These are phyloP conservation scores for Myrmecobius fasciatus DNA, from an alignment of 2,113 vertebrate species.

Conservation along the genomic window DNA sequence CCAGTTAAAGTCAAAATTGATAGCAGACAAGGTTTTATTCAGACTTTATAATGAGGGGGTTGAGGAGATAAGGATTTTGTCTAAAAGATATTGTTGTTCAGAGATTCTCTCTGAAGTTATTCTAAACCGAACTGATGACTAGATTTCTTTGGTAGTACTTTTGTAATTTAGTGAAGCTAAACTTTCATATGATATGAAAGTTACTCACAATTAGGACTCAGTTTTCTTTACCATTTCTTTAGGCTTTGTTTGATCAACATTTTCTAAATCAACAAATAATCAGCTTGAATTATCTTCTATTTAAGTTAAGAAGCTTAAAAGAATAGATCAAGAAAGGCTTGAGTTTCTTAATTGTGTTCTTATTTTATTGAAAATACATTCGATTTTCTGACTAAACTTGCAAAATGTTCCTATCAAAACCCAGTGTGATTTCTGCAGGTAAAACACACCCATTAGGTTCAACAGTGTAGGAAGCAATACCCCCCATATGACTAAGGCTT, in stretches of 20 bases:
- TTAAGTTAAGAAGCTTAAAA: conserved; percentile 64
- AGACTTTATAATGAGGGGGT: conserved; percentile 7
- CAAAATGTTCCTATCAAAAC: neutral
- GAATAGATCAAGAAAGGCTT: conserved; percentile 46
- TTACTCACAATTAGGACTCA: conserved; percentile 33
- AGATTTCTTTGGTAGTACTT: conserved; percentile 6
- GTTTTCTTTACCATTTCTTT: conserved; percentile 53
- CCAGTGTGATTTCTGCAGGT: conserved; percentile 24
- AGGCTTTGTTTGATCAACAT: conserved; percentile 2
- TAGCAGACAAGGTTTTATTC: neutral
- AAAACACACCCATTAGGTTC: conserved; percentile 52
- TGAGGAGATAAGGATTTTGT: conserved; percentile 22
- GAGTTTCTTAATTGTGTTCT: conserved; percentile 56
- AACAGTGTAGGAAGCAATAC: conserved; percentile 48
- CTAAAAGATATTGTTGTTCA: conserved; percentile 62
- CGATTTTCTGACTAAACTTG: conserved; percentile 26
- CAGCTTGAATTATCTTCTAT: conserved; percentile 31
- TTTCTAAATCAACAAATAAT: conserved; percentile 26
- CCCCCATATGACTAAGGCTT: neutral
- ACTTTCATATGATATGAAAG: conserved; percentile 29
- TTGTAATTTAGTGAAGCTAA: neutral
- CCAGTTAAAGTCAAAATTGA: conserved; percentile 1
- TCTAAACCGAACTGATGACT: conserved; percentile 49
- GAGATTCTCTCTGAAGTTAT: conserved; percentile 45
- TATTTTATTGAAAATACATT: conserved; percentile 53